Conservation (phyloP, 2,888 invertebrate species). For the Tenthredo livida region DNA sequence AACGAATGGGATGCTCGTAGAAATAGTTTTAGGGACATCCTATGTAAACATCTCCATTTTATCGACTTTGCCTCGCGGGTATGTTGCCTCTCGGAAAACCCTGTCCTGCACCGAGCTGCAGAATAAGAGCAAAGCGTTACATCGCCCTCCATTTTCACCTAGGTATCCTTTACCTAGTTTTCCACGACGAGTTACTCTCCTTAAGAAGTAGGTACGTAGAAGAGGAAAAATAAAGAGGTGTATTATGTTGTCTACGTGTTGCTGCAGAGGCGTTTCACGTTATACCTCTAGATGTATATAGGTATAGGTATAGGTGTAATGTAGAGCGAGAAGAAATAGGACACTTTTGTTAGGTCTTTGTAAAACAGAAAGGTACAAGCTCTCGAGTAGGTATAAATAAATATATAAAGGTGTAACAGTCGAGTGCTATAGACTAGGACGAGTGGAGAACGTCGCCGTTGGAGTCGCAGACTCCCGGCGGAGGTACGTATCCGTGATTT, state of each 20-base stretch:
- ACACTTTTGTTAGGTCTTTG: neutral
- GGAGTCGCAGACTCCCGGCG: slow-evolving; percentile 29
- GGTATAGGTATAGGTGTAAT: neutral
- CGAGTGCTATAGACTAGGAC: neutral
- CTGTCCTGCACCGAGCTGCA: neutral
- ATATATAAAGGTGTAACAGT: neutral
- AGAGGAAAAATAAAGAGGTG: neutral
- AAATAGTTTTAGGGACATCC: neutral
- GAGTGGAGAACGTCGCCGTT: slow-evolving; percentile 12
- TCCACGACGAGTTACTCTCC: neutral
- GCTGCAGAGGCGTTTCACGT: neutral
- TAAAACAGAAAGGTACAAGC: neutral
- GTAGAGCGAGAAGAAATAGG: neutral
- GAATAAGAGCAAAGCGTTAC: slow-evolving; percentile 3
- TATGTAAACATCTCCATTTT: slow-evolving; percentile 40
- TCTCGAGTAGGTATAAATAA: neutral
- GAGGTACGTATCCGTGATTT: slow-evolving; percentile 16
- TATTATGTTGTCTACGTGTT: neutral
- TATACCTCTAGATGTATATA: neutral
- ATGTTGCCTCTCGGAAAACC: neutral
- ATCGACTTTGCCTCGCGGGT: neutral
- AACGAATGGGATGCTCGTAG: slow-evolving; percentile 26
- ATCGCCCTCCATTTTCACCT: neutral
- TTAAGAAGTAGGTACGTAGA: too few species aligned
- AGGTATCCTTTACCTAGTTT: neutral